Conservation (phyloP, 2,797 vertebrate species). For the Bradypodion ventrale region DNA sequence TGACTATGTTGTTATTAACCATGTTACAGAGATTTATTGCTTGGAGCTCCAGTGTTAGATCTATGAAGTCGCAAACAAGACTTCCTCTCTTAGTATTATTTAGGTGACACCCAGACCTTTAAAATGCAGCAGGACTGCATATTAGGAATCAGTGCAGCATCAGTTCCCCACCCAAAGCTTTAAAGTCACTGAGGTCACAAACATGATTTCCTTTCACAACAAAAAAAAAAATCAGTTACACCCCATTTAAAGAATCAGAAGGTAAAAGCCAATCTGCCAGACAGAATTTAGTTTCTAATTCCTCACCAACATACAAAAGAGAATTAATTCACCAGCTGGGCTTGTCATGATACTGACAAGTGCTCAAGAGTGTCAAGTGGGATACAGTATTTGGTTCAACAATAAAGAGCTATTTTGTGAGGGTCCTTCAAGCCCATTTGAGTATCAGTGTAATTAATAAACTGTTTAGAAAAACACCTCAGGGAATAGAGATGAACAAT, state of each 20-base stretch:
- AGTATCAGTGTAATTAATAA: not conserved
- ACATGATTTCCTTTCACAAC: not conserved
- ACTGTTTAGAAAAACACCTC: not conserved
- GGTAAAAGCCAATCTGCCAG: not conserved
- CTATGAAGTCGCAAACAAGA: not conserved
- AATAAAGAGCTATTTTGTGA: not conserved
- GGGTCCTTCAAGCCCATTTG: not conserved
- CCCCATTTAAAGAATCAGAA: not conserved
- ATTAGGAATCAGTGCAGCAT: not conserved
- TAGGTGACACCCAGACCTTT: not conserved
- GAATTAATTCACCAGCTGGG: not conserved
- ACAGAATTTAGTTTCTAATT: not conserved
- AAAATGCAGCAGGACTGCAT: not conserved
- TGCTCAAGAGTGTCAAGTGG: not conserved
- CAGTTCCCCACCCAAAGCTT: not conserved
- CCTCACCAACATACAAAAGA: not conserved
- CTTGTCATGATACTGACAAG: not conserved
- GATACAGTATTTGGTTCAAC: not conserved
- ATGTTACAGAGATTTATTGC: not conserved
- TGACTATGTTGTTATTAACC: not conserved
- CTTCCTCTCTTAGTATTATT: not conserved
- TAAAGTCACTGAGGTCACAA: not conserved
- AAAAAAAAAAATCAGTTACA: not conserved
- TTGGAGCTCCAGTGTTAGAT: not conserved
- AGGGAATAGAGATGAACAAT: not conserved